Evolutionary conservation across 2,888 invertebrate genomes (phyloP).

Genomic region (Scaptomyza reducta): DNA sequence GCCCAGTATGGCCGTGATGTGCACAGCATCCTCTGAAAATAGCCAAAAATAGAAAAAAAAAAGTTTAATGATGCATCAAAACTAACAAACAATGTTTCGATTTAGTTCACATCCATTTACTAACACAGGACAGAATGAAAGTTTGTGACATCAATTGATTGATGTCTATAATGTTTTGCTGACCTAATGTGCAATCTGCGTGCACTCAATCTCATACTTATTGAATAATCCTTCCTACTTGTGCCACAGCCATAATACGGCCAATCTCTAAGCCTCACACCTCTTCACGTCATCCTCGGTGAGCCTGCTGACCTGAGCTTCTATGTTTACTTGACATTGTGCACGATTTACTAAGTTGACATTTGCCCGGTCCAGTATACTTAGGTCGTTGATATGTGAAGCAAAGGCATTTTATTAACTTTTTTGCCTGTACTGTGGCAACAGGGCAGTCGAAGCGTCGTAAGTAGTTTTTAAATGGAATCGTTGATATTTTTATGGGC

Average conservation of each 20-base stretch:
- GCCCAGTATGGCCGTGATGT: slow-evolving; percentile 98
- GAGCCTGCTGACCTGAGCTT: slow-evolving; percentile 21
- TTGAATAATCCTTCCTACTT: slow-evolving; percentile 18
- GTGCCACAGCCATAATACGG: slow-evolving; percentile 46
- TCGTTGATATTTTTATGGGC: slow-evolving; percentile 69
- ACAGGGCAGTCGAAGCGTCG: slow-evolving; percentile 6
- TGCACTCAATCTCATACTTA: slow-evolving; percentile 28
- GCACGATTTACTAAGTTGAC: slow-evolving; percentile 68
- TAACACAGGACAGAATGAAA: slow-evolving; percentile 2
- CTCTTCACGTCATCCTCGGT: slow-evolving; percentile 10
- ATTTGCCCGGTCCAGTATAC: slow-evolving; percentile 36
- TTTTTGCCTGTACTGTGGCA: slow-evolving; percentile 5
- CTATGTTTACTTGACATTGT: slow-evolving; percentile 69
- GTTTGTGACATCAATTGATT: slow-evolving; percentile 43
- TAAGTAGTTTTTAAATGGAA: slow-evolving; percentile 60
- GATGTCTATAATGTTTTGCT: slow-evolving; percentile 49
- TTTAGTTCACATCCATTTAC: slow-evolving; percentile 3
- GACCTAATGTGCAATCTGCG: slow-evolving; percentile 28
- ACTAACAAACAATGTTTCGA: not conserved
- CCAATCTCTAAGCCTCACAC: slow-evolving; percentile 51
- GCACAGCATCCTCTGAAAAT: slow-evolving; percentile 91
- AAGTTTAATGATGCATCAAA: not conserved
- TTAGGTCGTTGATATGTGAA: slow-evolving; percentile 29
- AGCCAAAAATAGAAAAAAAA: not conserved
- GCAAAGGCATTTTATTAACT: slow-evolving; percentile 35